Base-by-base conservation (phyloP, 2,113 vertebrate genomes). In the Chauna torquata region DNA sequence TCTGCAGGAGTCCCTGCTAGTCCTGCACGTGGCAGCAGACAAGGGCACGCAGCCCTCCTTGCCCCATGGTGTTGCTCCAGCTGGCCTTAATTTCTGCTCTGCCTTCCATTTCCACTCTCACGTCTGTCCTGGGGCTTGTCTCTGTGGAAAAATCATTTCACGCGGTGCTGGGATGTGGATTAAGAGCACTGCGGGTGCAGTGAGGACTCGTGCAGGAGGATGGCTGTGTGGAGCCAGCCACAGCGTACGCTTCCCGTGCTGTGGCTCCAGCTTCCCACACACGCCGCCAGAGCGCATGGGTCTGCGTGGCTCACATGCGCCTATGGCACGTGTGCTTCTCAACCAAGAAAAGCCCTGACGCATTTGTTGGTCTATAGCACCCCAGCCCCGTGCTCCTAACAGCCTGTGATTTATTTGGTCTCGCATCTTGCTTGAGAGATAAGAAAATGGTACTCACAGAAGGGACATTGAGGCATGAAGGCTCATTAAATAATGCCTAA, bases 251-350 rank as follows among this genome's bases (percentile, higher is more conserved):
- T 59, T 70, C 40, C 55, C 3, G 0, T 7, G 4, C 6, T 40
- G 23, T 34, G 52, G 17, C 90, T 90, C 38, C 36, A 59, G 34
- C 77, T 81, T 59, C 49, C 30, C 50, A 15, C 0, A 3, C 13
- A 20, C 0, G 0, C 57, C 61, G 25, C 16, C 0, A 2, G 24
- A 32, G 52, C 28, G 20, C 3, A 0, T 5, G 1, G 38, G 40
- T 36, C 61, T 75, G 70, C 1, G 1, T 11, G n/a, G 2, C 9
- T 66, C 32, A 6, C 25, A 16, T 4, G n/a, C 18, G 16, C 24
- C 66, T 36, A 23, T 0, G 1, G 49, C 36, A 68, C 1, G 0
- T 13, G 9, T 34, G 28, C 38, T 82, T 82, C 71, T 40, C 88
- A 79, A 15, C 15, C 19, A 36, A 42, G 79, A 70, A 52, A 18